Percentiles rank a stretch among this genome's conserved stretches.
Conservation (phyloP, 2,888 invertebrate genomes). For the Lasioglossum villosulum region DNA sequence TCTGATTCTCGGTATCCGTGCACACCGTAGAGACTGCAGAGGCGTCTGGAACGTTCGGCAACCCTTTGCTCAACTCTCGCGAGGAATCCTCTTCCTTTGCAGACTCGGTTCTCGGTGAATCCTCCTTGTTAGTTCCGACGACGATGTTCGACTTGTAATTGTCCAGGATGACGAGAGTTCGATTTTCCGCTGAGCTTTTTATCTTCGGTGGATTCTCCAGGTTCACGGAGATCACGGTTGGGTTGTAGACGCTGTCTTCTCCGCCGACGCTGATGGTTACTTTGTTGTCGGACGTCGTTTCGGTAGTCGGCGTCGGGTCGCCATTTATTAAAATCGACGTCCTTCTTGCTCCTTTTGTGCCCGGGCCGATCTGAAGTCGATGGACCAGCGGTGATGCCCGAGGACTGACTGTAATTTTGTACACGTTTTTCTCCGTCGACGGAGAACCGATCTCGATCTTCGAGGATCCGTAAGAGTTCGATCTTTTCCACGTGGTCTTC, state of each 20-base stretch:
- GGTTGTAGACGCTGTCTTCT: slow-evolving; percentile 80
- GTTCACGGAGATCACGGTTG: slow-evolving; percentile 82
- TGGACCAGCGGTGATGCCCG: slow-evolving; percentile 80
- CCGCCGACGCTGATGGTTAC: slow-evolving; percentile 85
- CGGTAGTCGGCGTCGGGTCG: slow-evolving; percentile 59
- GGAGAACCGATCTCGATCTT: slow-evolving; percentile 74
- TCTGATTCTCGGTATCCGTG: slow-evolving; percentile 40
- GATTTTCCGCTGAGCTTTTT: slow-evolving; percentile 76
- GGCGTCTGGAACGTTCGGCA: background rate
- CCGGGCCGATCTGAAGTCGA: slow-evolving; percentile 79
- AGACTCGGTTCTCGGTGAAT: background rate
- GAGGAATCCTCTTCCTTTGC: slow-evolving; percentile 13
- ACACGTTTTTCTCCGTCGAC: slow-evolving; percentile 75
- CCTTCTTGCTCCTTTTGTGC: slow-evolving; percentile 88
- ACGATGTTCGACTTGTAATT: slow-evolving; percentile 83
- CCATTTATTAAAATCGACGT: slow-evolving; percentile 86
- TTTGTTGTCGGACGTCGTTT: slow-evolving; percentile 79
- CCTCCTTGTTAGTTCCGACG: slow-evolving; percentile 68
- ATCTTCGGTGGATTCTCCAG: slow-evolving; percentile 74
- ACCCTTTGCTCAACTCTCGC: background rate
- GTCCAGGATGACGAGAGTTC: slow-evolving; percentile 83
- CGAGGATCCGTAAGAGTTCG: slow-evolving; percentile 58
- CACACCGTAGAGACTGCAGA: background rate
- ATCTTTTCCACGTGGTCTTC: slow-evolving; percentile 51
- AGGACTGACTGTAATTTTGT: slow-evolving; percentile 82